Conservation (phyloP, 2,888 invertebrate species). For the Aproaerema taeniolella region DNA sequence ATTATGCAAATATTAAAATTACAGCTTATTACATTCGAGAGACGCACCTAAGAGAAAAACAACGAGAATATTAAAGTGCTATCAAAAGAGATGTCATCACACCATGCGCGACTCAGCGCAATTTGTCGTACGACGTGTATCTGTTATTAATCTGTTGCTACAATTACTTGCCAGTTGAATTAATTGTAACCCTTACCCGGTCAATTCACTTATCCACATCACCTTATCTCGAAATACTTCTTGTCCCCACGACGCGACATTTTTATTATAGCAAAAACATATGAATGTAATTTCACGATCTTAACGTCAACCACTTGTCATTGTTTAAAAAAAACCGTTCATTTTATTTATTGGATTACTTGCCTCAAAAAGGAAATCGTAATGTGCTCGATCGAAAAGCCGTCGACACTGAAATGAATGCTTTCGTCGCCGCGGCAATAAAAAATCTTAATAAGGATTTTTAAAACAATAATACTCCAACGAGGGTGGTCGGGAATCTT, state of each 20-base stretch:
- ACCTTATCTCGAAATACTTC: slow-evolving; percentile 42
- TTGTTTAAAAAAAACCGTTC: slow-evolving; percentile 22
- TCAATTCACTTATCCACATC: slow-evolving; percentile 39
- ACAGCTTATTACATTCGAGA: slow-evolving; percentile 14
- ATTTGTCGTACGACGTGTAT: slow-evolving; percentile 63
- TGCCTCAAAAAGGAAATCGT: slow-evolving; percentile 33
- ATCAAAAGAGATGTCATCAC: slow-evolving; percentile 42
- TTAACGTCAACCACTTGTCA: slow-evolving; percentile 37
- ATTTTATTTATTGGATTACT: slow-evolving; percentile 28
- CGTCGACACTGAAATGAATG: slow-evolving; percentile 48
- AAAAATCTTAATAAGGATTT: slow-evolving; percentile 62
- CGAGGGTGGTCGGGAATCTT: slow-evolving; percentile 73
- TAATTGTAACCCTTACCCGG: slow-evolving; percentile 60
- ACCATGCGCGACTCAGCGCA: slow-evolving; percentile 25
- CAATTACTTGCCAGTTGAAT: slow-evolving; percentile 58
- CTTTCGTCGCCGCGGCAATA: slow-evolving; percentile 45
- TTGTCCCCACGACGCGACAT: slow-evolving; percentile 37
- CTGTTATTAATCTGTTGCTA: slow-evolving; percentile 60
- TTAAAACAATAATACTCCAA: slow-evolving; percentile 62
- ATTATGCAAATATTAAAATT: slow-evolving; percentile 44
- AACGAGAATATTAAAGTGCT: slow-evolving; percentile 9
- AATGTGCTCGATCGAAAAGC: slow-evolving; percentile 41
- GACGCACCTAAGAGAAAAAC: slow-evolving; percentile 20
- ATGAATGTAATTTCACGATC: slow-evolving; percentile 30
- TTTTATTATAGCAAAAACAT: slow-evolving; percentile 48